Base-by-base conservation (phyloP, 2,797 vertebrate genomes). In the Bothrops alternatus region DNA sequence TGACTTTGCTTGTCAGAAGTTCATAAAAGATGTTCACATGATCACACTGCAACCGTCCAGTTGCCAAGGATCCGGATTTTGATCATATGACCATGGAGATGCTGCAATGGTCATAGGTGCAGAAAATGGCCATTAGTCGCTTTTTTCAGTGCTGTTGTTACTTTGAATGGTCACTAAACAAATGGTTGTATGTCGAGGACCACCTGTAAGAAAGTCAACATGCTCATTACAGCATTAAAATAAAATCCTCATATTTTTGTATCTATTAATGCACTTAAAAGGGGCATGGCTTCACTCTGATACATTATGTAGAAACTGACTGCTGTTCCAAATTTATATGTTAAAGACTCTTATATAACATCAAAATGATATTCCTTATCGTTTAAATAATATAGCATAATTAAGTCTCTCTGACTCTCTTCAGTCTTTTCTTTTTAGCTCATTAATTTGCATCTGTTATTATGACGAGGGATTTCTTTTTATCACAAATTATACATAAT, bases 381-480 rank as follows among this genome's bases (percentile, higher is more conserved):
- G 42, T 61, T 23, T 20, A 87, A 86, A 26, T 78, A 23, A 42
- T 50, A 37, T 56, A 86, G 53, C 61, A 37, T 37, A 78, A 10
- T 95, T 92, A 50, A 58, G 26, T 65, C 57, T 82, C 73, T 82
- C 73, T 91, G 90, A 90, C 2, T 1, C 2, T 91, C 92, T 85
- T 26, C 20, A 0, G 0, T 86, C 78, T 94, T 92, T 93, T 23
- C 63, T 87, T 94, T 93, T 93, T 56, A 2, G 3, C 61, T 93
- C 53, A 91, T n/a, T 92, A 90, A 94, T n/a, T 13, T 90, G 16
- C 1, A n/a, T 69, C 8, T 93, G 23, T 1, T 92, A 37, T 95
- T 93, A 87, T 91, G 91, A 92, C 25, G 61, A 57, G 56, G 7
- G 90, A 58, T n/a, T 8, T 50, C n/a, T 90, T 89, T 95, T 55